Percentiles rank a stretch among this genome's conserved stretches.
Evolutionary conservation across 2,888 invertebrate species (phyloP).

Genomic region (Taenaris catops): DNA sequence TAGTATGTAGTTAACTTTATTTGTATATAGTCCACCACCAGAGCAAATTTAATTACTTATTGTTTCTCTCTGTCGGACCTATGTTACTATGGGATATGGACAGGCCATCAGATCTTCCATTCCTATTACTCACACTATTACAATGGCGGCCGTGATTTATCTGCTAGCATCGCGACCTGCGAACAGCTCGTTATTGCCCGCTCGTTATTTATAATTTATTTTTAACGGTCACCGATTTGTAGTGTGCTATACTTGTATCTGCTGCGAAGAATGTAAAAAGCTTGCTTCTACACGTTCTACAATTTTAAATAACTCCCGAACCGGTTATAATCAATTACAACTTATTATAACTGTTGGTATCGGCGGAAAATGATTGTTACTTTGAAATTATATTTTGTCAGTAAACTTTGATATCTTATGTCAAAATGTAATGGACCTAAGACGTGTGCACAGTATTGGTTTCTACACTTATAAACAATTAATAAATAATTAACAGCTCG

Average conservation of each 20-base stretch:
- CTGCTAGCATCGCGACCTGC: constrained; percentile 71
- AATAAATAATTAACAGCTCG: too few relatives aligned
- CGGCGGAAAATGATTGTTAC: too few relatives aligned
- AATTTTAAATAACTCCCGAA: too few relatives aligned
- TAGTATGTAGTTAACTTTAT: too few relatives aligned
- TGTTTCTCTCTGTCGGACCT: background rate
- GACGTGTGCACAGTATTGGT: too few relatives aligned
- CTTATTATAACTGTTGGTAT: too few relatives aligned
- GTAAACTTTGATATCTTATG: too few relatives aligned
- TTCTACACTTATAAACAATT: too few relatives aligned
- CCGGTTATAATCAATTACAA: too few relatives aligned
- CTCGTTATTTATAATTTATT: constrained; percentile 80
- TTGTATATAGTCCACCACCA: too few relatives aligned
- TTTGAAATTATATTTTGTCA: too few relatives aligned
- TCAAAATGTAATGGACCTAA: too few relatives aligned
- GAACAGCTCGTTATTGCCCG: constrained; percentile 73
- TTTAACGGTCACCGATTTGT: constrained; percentile 76
- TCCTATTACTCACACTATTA: constrained; percentile 57
- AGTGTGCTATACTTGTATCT: constrained; percentile 37
- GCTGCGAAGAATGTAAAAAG: constrained; percentile 14
- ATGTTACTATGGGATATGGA: constrained; percentile 28
- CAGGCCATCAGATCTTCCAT: constrained; percentile 54
- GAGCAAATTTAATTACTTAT: background rate
- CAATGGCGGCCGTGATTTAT: constrained; percentile 64
- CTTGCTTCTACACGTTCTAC: constrained; percentile 1